Evolutionary conservation across 2,888 invertebrate genomes (phyloP), one percentile per base, ranked within the genome.

Genomic region (Dione juno): DNA sequence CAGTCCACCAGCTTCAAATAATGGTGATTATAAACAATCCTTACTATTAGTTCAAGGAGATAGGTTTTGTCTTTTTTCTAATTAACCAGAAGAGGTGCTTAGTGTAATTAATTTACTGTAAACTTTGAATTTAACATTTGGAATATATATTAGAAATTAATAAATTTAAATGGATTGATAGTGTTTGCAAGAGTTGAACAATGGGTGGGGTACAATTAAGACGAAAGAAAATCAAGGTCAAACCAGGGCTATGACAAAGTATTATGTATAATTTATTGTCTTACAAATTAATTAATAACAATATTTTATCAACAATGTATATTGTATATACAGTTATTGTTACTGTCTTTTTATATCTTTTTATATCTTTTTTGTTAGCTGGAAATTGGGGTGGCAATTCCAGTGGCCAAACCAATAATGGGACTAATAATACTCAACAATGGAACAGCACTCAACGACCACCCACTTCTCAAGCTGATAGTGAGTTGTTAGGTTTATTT

Each of bases 1-100:
- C 78, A 95, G 96, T 74, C 95, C 96, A 61, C 96, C 96, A 68
- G 90, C 95, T 52, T 94, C 95, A 80, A 95, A 95, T 83, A 95
- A 94, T 84, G 94, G 94, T 94, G 84, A 88, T 58, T 40, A 57
- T 37, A 40, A 19, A 28, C 3, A 13, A 14, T 19, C 16, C 19
- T 50, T 19, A 11, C 16, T 19, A 16, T 50, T 16, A 19, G 1
- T 28, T 28, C 6, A 50, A 6, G 16, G 3, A 50, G 10, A 50
- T 19, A 50, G 16, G 3, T 19, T 11, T 19, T 8, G 16, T 50
- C 10, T 40, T 40, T 19, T 11, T 50, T 50, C 19, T 11, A 11
- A 50, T 16, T 0, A 50, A 50, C 16, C 19, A 19, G 16, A 11
- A 1, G 10, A 50, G 19, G 3, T 14, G 14, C 16, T 13, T 19